Percentiles rank a stretch among this genome's conserved stretches.
These are phyloP conservation scores for Xylocopa sonorina DNA, from an alignment of 1,140 invertebrate genomes.

Conservation along the genomic window DNA sequence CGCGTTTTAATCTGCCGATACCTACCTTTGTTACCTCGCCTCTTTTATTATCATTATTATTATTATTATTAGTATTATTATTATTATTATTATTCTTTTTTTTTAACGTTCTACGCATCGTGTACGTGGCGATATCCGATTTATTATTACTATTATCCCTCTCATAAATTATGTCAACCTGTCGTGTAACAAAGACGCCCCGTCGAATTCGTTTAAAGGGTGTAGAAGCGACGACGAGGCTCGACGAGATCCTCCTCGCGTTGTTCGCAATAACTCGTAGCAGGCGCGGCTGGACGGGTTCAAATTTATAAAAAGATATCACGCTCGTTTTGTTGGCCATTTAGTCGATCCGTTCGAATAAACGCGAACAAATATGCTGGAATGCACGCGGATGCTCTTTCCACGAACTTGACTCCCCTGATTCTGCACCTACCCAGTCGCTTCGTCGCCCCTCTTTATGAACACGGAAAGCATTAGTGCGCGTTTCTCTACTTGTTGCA, in stretches of 20 bases:
- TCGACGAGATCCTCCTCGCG: slow-evolving; percentile 11
- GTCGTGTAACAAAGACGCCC: background rate
- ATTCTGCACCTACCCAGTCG: slow-evolving; percentile 18
- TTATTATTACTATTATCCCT: too few relatives aligned
- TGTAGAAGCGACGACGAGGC: slow-evolving; percentile 13
- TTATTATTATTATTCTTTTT: too few relatives aligned
- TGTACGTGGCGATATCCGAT: background rate
- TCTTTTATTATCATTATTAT: too few relatives aligned
- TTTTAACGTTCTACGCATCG: background rate
- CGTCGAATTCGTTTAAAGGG: background rate
- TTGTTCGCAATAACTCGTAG: background rate
- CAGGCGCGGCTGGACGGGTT: slow-evolving; percentile 8
- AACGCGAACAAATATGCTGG: background rate
- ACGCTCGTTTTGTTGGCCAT: background rate
- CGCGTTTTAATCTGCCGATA: slow-evolving; percentile 9
- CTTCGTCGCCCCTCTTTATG: slow-evolving; percentile 22
- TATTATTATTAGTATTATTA: too few relatives aligned
- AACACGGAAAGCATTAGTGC: slow-evolving; percentile 65
- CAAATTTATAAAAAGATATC: slow-evolving; percentile 17
- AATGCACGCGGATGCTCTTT: slow-evolving; percentile 13
- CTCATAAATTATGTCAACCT: background rate
- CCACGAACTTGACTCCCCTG: background rate
- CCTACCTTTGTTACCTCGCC: slow-evolving; percentile 29
- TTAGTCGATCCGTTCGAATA: background rate
- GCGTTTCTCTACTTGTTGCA: slow-evolving; percentile 33